Conservation (phyloP, 2,113 vertebrate species). For the Motacilla alba region DNA sequence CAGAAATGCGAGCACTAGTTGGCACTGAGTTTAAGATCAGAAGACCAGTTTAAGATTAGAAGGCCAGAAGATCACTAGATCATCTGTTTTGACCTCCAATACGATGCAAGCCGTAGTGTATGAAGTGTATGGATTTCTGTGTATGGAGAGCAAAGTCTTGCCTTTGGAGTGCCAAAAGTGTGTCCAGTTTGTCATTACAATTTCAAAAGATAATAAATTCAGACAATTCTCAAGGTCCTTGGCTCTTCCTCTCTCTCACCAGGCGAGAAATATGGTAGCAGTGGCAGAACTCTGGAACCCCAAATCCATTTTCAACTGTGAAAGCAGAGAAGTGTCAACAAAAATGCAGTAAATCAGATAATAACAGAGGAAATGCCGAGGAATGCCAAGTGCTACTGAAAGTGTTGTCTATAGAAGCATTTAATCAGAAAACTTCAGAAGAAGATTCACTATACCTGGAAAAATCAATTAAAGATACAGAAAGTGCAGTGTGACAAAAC, state of each 20-base stretch:
- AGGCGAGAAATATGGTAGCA: background rate
- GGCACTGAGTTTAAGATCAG: background rate
- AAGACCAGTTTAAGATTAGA: background rate
- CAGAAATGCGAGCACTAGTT: background rate
- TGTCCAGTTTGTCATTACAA: background rate
- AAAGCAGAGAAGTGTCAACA: background rate
- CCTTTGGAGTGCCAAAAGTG: background rate
- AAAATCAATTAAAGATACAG: background rate
- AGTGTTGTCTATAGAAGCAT: background rate
- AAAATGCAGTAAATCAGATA: background rate
- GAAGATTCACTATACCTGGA: background rate
- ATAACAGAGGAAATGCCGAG: background rate
- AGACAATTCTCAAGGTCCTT: background rate
- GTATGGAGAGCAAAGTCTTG: background rate
- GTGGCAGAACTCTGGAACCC: background rate
- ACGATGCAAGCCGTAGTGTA: fast-evolving
- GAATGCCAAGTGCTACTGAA: background rate
- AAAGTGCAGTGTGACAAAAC: background rate
- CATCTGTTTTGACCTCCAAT: background rate
- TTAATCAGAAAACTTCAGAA: background rate
- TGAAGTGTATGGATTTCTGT: background rate
- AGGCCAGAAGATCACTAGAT: background rate
- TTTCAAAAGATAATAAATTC: background rate
- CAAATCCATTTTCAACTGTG: background rate
- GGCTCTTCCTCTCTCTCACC: background rate